These are phyloP conservation scores for Hippocampus kuda DNA, from an alignment of 2,797 vertebrate species.

Conservation along the genomic window DNA sequence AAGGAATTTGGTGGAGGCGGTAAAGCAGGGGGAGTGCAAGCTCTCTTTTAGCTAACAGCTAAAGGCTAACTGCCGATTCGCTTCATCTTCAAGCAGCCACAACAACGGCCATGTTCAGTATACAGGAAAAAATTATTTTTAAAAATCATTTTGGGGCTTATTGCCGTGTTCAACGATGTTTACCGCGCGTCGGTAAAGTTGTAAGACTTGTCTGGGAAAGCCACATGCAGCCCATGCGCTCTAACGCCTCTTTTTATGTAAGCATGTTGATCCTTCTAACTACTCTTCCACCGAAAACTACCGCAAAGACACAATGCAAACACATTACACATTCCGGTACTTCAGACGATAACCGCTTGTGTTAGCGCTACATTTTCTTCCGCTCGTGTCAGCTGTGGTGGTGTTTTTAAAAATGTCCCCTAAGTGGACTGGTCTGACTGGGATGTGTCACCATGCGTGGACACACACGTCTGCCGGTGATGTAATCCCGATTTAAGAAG, in stretches of 20 bases:
- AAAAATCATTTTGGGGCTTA: neutral
- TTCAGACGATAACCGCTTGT: neutral
- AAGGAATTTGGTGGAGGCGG: slow-evolving; percentile 33
- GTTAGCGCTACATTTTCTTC: neutral
- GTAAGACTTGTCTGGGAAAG: neutral
- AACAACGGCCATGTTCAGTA: slow-evolving; percentile 8
- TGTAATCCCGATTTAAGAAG: neutral
- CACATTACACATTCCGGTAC: neutral
- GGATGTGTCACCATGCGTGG: neutral
- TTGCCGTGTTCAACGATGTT: neutral
- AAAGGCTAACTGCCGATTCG: slow-evolving; percentile 55
- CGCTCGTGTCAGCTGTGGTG: neutral
- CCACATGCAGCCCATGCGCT: slow-evolving; percentile 27
- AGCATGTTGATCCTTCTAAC: slow-evolving; percentile 41
- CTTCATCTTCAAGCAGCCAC: slow-evolving; percentile 51
- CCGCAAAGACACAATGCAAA: neutral
- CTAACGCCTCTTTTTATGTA: slow-evolving; percentile 54
- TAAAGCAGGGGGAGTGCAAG: slow-evolving; percentile 18
- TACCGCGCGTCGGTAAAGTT: neutral
- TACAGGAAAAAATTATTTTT: neutral
- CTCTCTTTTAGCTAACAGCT: slow-evolving; percentile 47
- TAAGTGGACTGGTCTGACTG: neutral
- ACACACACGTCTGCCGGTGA: neutral
- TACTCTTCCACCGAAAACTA: too few species aligned
- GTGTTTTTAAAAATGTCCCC: neutral